A percentile compares a stretch with the other conserved stretches of the same genome.
These are phyloP conservation scores for Leucophenga maculata DNA, from an alignment of 2,888 invertebrate genomes.

Conservation along the genomic window DNA sequence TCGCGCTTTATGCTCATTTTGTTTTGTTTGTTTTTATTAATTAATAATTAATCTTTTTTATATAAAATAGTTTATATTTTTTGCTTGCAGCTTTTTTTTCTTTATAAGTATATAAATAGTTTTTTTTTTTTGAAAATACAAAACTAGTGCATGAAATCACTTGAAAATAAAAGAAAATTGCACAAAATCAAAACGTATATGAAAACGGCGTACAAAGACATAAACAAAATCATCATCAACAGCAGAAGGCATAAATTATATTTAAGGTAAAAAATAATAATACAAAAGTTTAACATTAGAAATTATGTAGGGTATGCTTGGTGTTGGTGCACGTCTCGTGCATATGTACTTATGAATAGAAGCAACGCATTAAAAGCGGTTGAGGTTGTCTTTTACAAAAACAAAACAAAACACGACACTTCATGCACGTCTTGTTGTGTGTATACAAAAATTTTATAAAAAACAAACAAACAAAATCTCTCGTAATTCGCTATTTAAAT, in stretches of 20 bases:
- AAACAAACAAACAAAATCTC: too few relatives aligned
- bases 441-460: too few relatives aligned
- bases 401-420: neutral
- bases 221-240: neutral
- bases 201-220: constrained; percentile 15
- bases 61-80: constrained; percentile 23
- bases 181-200: constrained; percentile 15
- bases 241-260: constrained; percentile 28
- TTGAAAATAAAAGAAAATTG: constrained; percentile 27
- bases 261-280: constrained; percentile 22
- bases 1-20: constrained; percentile 37
- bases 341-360: too few relatives aligned
- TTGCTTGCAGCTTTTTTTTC: constrained; percentile 34
- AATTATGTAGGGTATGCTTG: neutral
- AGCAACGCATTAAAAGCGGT: too few relatives aligned
- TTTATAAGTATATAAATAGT: constrained; percentile 39
- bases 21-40: constrained; percentile 34
- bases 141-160: constrained; percentile 58
- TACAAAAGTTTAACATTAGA: constrained; percentile 23
- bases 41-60: constrained; percentile 33
- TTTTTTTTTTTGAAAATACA: constrained; percentile 54
- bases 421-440: too few relatives aligned
- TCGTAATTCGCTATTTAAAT: constrained; percentile 19
- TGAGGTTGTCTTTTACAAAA: neutral
- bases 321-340: too few relatives aligned